A percentile compares a stretch with the other conserved stretches of the same genome.
Evolutionary conservation across 1,140 invertebrate genomes (phyloP).

Genomic region (Nasonia longicornis): DNA sequence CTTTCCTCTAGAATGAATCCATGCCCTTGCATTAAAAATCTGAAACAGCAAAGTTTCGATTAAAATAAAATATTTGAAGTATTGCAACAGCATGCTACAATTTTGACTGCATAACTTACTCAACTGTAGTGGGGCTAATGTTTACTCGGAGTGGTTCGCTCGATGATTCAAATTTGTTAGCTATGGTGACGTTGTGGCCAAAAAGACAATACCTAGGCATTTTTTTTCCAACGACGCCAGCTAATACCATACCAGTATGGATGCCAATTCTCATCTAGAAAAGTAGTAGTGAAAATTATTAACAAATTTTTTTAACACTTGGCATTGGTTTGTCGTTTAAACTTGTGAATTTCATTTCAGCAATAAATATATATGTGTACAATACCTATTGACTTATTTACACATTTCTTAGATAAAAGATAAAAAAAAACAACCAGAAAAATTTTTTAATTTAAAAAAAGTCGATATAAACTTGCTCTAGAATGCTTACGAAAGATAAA

Average conservation of each 20-base stretch:
- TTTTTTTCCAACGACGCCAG: slow-evolving; percentile 91
- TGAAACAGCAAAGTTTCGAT: slow-evolving; percentile 61
- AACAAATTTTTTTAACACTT: background rate
- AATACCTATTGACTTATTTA: too few relatives aligned
- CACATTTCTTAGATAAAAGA: too few relatives aligned
- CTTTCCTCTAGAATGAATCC: slow-evolving; percentile 85
- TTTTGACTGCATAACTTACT: slow-evolving; percentile 74
- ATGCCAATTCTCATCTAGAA: slow-evolving; percentile 93
- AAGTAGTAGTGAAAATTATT: background rate
- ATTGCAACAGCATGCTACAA: background rate
- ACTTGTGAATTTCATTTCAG: too few relatives aligned
- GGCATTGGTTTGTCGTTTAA: too few relatives aligned
- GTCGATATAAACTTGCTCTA: background rate
- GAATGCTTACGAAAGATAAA: background rate
- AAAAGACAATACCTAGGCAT: slow-evolving; percentile 93
- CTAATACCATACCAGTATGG: slow-evolving; percentile 89
- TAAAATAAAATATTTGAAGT: slow-evolving; percentile 13
- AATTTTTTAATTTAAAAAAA: too few relatives aligned
- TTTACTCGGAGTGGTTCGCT: slow-evolving; percentile 92
- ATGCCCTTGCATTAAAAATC: slow-evolving; percentile 79
- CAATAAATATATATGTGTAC: too few relatives aligned
- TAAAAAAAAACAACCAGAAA: too few relatives aligned
- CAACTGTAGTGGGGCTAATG: slow-evolving; percentile 91
- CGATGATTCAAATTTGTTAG: slow-evolving; percentile 94
- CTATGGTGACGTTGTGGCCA: slow-evolving; percentile 92